A percentile compares a stretch with the other conserved stretches of the same genome.
phyloP scores from a whole-genome alignment of 2,888 invertebrate genomes.

The Lingula anatina region DNA sequence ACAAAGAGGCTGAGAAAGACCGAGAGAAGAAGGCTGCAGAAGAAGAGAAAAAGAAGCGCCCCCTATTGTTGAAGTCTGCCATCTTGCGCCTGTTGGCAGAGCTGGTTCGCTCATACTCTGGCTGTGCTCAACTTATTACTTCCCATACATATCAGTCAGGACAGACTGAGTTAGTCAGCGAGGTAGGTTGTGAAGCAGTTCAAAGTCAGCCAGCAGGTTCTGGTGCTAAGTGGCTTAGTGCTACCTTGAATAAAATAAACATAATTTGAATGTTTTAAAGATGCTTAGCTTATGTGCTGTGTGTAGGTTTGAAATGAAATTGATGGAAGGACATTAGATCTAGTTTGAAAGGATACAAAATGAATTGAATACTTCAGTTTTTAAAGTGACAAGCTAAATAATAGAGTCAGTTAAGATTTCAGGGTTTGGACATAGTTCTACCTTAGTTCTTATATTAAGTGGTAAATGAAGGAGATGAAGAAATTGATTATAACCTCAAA shows the following conservation, averaged over 20 bases:
- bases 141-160: slow-evolving; percentile 64
- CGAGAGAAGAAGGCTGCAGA: slow-evolving; percentile 21
- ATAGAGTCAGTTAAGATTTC: too few species aligned
- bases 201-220: not conserved
- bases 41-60: slow-evolving; percentile 44
- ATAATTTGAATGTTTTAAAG: not conserved
- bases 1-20: not conserved
- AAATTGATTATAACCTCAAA: too few species aligned
- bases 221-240: not conserved
- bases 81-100: slow-evolving; percentile 74
- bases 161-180: slow-evolving; percentile 60
- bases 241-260: not conserved
- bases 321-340: too few species aligned
- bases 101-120: slow-evolving; percentile 72
- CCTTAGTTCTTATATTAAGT: too few species aligned
- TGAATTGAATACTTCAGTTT: too few species aligned
- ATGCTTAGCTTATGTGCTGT: too few species aligned
- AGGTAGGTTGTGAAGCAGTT: slow-evolving; percentile 43
- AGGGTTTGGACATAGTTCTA: too few species aligned
- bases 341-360: too few species aligned
- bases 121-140: slow-evolving; percentile 69
- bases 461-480: too few species aligned
- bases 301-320: too few species aligned
- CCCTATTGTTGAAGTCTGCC: slow-evolving; percentile 68
- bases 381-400: too few species aligned